Percentiles rank a stretch among this genome's conserved stretches.
phyloP scores from a whole-genome alignment of 2,797 vertebrate species.

The Poeciliopsis infans region DNA sequence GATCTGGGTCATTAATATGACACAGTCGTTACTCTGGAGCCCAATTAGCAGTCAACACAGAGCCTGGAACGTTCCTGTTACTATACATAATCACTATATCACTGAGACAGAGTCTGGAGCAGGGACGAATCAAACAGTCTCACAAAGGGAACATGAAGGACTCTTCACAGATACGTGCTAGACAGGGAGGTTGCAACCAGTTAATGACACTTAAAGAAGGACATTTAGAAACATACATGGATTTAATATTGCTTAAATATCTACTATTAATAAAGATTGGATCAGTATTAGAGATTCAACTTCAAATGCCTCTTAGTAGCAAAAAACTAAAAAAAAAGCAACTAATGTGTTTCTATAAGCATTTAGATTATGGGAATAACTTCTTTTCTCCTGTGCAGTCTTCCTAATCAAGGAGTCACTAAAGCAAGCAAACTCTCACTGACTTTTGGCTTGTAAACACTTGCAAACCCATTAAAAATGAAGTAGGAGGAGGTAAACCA shows the following conservation, averaged over 20 bases:
- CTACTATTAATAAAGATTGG: not conserved
- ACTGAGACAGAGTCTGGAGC: constrained; percentile 52
- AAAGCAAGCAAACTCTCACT: not conserved
- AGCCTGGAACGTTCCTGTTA: constrained; percentile 66
- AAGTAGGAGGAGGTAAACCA: not conserved
- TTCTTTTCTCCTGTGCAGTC: constrained; percentile 2
- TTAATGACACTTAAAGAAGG: constrained; percentile 24
- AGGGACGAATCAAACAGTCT: constrained; percentile 59
- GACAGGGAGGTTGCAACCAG: constrained; percentile 28
- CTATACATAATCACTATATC: constrained; percentile 74
- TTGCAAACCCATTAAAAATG: not conserved
- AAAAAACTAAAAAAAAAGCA: not conserved
- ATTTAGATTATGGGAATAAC: not conserved
- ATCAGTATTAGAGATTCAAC: not conserved
- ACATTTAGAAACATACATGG: constrained; percentile 18
- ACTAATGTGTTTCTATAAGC: not conserved
- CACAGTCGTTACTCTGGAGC: constrained; percentile 77
- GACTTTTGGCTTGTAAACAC: not conserved
- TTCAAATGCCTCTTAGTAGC: not conserved
- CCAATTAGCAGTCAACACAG: constrained; percentile 82
- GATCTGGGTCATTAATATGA: constrained; percentile 85
- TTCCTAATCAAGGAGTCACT: not conserved
- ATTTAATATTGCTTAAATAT: not conserved
- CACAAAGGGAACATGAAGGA: constrained; percentile 49
- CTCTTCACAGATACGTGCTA: constrained; percentile 20